These are phyloP conservation scores for Sphyrna mokarran DNA, from an alignment of 2,113 vertebrate genomes.

Conservation along the genomic window DNA sequence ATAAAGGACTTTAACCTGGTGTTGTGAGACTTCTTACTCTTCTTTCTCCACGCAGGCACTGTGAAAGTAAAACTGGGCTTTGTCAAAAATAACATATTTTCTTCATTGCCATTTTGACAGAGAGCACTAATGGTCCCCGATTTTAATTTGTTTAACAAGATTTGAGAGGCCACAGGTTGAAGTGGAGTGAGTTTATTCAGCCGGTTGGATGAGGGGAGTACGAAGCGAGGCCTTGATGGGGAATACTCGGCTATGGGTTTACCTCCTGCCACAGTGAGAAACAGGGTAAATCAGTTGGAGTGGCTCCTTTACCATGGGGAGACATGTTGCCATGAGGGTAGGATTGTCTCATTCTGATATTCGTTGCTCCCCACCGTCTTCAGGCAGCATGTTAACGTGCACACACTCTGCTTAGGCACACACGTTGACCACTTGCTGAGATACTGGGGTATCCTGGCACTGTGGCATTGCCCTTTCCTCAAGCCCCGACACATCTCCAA, in stretches of 20 bases:
- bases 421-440: background rate
- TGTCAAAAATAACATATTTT: background rate
- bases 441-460: background rate
- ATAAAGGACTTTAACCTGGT: too few species aligned
- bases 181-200: background rate
- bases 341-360: too few species aligned
- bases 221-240: background rate
- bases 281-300: background rate
- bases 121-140: too few species aligned
- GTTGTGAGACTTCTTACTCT: too few species aligned
- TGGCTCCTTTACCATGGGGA: too few species aligned
- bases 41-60: background rate
- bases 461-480: background rate
- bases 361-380: too few species aligned
- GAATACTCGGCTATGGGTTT: background rate
- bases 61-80: background rate
- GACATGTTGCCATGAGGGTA: too few species aligned
- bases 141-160: too few species aligned
- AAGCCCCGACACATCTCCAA: background rate
- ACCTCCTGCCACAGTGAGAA: background rate
- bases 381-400: background rate
- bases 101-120: background rate
- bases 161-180: background rate
- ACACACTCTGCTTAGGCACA: background rate
- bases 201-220: background rate